phyloP scores from a whole-genome alignment of 2,888 invertebrate genomes.

The Tenthredo mesomela region DNA sequence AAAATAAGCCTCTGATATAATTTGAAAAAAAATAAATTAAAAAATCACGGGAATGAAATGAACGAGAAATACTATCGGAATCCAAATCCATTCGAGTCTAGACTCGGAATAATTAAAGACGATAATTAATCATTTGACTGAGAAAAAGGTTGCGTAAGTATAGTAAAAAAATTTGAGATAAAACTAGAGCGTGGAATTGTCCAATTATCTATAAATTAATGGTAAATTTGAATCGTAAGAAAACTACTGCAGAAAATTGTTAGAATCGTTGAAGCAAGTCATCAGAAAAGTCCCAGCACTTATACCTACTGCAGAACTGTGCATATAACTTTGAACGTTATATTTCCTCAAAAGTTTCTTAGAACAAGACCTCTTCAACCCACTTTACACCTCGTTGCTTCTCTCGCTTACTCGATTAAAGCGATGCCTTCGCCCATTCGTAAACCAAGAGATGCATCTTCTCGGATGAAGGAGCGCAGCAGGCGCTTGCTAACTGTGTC shows the following conservation, averaged over 20 bases:
- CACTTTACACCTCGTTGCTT: constrained; percentile 21
- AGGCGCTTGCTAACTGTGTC: constrained; percentile 4
- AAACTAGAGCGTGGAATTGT: not conserved
- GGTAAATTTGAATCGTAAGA: not conserved
- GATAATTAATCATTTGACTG: not conserved
- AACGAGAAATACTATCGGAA: not conserved
- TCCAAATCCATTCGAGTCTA: not conserved
- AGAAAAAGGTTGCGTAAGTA: not conserved
- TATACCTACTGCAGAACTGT: not conserved
- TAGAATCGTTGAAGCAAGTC: not conserved
- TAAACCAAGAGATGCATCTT: not conserved
- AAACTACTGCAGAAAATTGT: not conserved
- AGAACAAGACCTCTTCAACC: constrained; percentile 29
- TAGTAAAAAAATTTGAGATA: not conserved
- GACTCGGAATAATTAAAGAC: not conserved
- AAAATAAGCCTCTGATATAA: too few species aligned
- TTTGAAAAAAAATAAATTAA: too few species aligned
- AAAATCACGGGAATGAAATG: too few species aligned
- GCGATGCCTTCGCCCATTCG: constrained; percentile 5
- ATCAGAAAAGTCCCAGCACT: not conserved
- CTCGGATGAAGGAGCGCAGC: constrained; percentile 32
- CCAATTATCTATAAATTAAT: not conserved
- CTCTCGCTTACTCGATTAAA: constrained; percentile 25
- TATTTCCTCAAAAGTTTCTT: constrained; percentile 12
- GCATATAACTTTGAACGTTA: not conserved